phyloP scores from a whole-genome alignment of 2,888 invertebrate genomes.

The Masnerella sp. region DNA sequence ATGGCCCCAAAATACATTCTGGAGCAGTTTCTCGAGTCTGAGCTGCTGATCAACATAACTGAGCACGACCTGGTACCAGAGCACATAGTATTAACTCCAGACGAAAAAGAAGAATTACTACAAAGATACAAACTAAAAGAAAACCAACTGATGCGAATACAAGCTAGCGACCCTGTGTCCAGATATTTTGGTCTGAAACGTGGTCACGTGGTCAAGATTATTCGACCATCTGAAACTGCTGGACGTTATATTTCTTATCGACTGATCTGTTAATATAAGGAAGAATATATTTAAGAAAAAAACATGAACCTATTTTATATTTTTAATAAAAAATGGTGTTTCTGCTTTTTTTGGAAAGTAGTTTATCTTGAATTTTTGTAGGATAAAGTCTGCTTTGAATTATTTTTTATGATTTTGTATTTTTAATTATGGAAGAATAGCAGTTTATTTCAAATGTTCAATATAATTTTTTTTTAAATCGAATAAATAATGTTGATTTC shows the following conservation, averaged over 20 bases:
- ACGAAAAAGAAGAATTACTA: constrained; percentile 97
- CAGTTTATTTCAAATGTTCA: too few relatives aligned
- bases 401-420: too few relatives aligned
- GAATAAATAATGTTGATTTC: too few relatives aligned
- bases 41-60: constrained; percentile 97
- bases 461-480: too few relatives aligned
- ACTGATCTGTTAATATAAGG: constrained; percentile 85
- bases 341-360: too few relatives aligned
- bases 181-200: constrained; percentile 98
- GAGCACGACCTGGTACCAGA: constrained; percentile 99
- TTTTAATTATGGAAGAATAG: too few relatives aligned
- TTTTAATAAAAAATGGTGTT: too few relatives aligned
- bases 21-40: constrained; percentile 96
- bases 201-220: constrained; percentile 99
- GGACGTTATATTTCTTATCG: constrained; percentile 99
- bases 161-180: constrained; percentile 98
- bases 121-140: constrained; percentile 98
- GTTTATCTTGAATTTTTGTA: too few relatives aligned
- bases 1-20: constrained; percentile 99
- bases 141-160: constrained; percentile 99
- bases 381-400: too few relatives aligned
- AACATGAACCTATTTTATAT: too few relatives aligned
- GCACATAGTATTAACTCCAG: constrained; percentile 98
- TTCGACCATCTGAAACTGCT: constrained; percentile 97
- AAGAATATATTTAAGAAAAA: too few relatives aligned